A percentile compares a stretch with the other conserved stretches of the same genome.
Evolutionary conservation across 2,888 invertebrate species (phyloP).

Genomic region (Limnephilus auricula): DNA sequence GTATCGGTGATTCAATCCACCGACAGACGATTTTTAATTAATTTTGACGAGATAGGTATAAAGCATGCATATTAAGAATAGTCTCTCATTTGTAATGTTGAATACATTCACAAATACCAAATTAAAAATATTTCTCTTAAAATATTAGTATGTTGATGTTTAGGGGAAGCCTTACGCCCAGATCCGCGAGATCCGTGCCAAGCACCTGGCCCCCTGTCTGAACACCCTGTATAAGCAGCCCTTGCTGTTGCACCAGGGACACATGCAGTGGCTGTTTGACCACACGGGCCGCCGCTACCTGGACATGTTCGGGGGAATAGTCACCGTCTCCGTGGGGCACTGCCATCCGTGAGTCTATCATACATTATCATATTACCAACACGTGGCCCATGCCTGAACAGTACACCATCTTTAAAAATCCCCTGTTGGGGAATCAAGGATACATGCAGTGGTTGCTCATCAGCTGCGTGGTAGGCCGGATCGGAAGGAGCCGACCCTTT

Average conservation of each 20-base stretch:
- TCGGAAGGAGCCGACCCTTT: too few species aligned
- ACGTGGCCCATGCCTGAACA: too few species aligned
- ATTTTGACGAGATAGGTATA: neutral
- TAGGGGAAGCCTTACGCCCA: conserved; percentile 82
- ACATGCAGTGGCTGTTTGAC: conserved; percentile 96
- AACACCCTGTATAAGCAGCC: conserved; percentile 89
- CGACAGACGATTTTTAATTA: too few species aligned
- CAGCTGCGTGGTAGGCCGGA: too few species aligned
- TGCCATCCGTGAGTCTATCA: conserved; percentile 92
- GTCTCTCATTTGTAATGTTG: neutral
- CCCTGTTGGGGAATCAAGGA: too few species aligned
- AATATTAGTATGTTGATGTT: neutral
- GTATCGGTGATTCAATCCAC: too few species aligned
- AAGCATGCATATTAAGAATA: neutral
- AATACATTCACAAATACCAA: neutral
- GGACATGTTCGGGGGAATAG: conserved; percentile 97
- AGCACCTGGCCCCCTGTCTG: conserved; percentile 84
- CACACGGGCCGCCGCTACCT: conserved; percentile 91
- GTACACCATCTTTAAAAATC: too few species aligned
- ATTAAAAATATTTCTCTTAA: neutral
- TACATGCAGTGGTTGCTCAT: too few species aligned
- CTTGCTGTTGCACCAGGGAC: conserved; percentile 89
- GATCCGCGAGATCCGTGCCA: conserved; percentile 78
- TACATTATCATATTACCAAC: neutral
- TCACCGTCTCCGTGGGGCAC: conserved; percentile 97